Percentiles rank a stretch among this genome's conserved stretches.
These are phyloP conservation scores for rabbit (Oryctolagus cuniculus) DNA, from an alignment of 2,113 vertebrate species.

Conservation along the genomic window DNA sequence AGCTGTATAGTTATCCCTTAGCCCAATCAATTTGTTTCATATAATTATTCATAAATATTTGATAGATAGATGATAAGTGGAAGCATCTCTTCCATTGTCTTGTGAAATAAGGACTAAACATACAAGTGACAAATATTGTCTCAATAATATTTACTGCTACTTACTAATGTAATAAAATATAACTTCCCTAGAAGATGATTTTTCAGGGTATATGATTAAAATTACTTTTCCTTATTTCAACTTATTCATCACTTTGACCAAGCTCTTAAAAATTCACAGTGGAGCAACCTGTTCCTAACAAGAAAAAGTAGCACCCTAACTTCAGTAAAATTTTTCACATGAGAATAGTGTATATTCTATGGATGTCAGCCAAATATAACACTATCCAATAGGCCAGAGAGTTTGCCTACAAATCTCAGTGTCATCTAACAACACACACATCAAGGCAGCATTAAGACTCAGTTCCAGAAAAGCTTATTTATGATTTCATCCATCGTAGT, in stretches of 20 bases:
- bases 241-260: neutral
- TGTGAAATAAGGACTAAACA: neutral
- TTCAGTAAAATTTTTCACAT: neutral
- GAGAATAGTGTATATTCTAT: neutral
- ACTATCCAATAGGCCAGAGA: neutral
- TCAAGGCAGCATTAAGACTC: neutral
- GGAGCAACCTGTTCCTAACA: neutral
- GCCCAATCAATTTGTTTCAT: neutral
- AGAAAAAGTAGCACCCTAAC: neutral
- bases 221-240: neutral
- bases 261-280: conserved; percentile 12
- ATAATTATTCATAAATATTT: neutral
- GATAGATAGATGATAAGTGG: neutral
- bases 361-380: neutral
- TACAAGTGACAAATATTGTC: neutral
- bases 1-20: neutral
- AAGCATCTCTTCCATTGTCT: neutral
- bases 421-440: neutral
- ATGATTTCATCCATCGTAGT: neutral
- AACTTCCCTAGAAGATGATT: neutral
- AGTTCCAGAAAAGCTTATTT: neutral
- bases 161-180: neutral
- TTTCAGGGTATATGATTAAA: neutral
- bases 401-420: neutral
- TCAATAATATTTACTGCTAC: neutral